Evolutionary conservation across 2,888 invertebrate species (phyloP).

Genomic region (Drosophila paracracens): DNA sequence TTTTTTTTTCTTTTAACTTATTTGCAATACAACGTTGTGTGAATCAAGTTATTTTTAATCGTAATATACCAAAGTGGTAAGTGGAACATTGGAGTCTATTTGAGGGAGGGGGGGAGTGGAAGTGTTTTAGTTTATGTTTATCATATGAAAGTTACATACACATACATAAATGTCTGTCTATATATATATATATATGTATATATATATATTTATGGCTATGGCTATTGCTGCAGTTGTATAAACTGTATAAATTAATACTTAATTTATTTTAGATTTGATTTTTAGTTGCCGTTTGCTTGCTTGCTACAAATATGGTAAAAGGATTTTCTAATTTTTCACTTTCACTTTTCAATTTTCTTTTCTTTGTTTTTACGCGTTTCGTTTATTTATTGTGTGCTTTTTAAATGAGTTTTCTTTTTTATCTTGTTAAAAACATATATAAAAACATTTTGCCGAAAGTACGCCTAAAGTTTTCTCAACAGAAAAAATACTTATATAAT

Average conservation of each 20-base stretch:
- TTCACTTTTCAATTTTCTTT: slow-evolving; percentile 19
- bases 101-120: slow-evolving; percentile 29
- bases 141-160: slow-evolving; percentile 57
- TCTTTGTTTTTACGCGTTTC: slow-evolving; percentile 38
- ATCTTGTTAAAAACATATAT: slow-evolving; percentile 38
- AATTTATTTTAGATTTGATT: slow-evolving; percentile 47
- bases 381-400: slow-evolving; percentile 71
- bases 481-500: slow-evolving; percentile 55
- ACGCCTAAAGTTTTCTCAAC: slow-evolving; percentile 62
- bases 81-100: slow-evolving; percentile 75
- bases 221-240: slow-evolving; percentile 57
- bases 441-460: slow-evolving; percentile 80
- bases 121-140: slow-evolving; percentile 24
- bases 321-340: slow-evolving; percentile 46
- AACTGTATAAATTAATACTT: slow-evolving; percentile 57
- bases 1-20: slow-evolving; percentile 16
- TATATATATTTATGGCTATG: slow-evolving; percentile 38
- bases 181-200: slow-evolving; percentile 15
- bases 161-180: slow-evolving; percentile 41
- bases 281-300: slow-evolving; percentile 40
- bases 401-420: slow-evolving; percentile 23
- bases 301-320: slow-evolving; percentile 41
- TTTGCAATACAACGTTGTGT: slow-evolving; percentile 25
- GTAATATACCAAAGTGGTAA: slow-evolving; percentile 52
- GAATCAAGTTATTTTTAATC: slow-evolving; percentile 20